Evolutionary conservation across 2,113 vertebrate genomes (phyloP), one percentile per base, ranked within the genome.

Genomic region (Hippopotamus amphibius): DNA sequence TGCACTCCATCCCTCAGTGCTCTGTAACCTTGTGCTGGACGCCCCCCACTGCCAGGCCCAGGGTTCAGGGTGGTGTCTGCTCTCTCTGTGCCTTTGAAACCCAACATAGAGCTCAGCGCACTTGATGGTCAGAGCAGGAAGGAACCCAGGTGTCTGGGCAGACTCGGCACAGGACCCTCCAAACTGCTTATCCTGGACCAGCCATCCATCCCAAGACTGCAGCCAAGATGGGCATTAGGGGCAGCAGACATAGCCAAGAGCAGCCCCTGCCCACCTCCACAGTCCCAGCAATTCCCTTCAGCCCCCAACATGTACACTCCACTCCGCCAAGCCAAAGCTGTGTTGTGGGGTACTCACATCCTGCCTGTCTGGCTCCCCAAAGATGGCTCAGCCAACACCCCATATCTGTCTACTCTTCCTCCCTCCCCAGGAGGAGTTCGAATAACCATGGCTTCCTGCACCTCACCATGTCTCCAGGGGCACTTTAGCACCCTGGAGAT

Each of bases 311-410:
- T 61, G 11, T 65, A 50, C 3, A 1, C 2, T 43, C n/a, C 9
- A 2, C 14, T 50, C 19, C 30, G 24, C 9, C 94, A 82, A 1
- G 2, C 8, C 10, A 69, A 55, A n/a, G 41, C 68, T 65, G 33
- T 12, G 22, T 83, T 59, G 4, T 11, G 26, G 48, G 55, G 17
- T 3, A 21, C 63, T 48, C 50, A 61, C 12, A 30, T 22, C 55
- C 15, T 7, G 1, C 2, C 12, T 1, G 6, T 43, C 10, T 24
- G 5, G 21, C 43, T 80, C 19, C 57, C 50, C 63, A 0, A 3
- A 6, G 33, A 55, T 0, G 1, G 12, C 41, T 72, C 69, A 46
- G 59, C 50, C 74, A 26, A 59, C 8, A 66, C 2, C 28, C 3
- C 5, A 41, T 22, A 14, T 57, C 16, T 13, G 12, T 28, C 15